phyloP scores from a whole-genome alignment of 2,113 vertebrate species.

The Percopsis transmontana region DNA sequence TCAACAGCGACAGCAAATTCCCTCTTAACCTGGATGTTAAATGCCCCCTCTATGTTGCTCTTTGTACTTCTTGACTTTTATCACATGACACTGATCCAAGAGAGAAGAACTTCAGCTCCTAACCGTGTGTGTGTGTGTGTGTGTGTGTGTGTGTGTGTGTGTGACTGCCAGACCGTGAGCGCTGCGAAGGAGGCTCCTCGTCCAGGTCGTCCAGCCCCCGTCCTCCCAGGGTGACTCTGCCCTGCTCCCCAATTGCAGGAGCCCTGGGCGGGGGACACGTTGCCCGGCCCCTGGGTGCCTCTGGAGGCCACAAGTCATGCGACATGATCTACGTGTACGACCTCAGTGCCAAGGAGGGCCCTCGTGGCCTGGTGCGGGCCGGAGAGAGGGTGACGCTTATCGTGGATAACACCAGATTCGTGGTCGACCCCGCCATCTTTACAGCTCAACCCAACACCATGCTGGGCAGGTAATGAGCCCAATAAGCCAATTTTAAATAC shows the following conservation, averaged over 20 bases:
- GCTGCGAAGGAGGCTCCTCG: slow-evolving; percentile 85
- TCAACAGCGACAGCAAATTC: too few species aligned
- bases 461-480: slow-evolving; percentile 88
- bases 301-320: slow-evolving; percentile 74
- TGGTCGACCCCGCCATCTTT: slow-evolving; percentile 95
- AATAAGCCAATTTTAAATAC: background rate
- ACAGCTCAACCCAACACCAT: slow-evolving; percentile 98
- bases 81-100: too few species aligned
- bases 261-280: slow-evolving; percentile 29
- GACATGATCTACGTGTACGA: slow-evolving; percentile 96
- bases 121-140: background rate
- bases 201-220: slow-evolving; percentile 78
- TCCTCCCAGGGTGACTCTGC: slow-evolving; percentile 51
- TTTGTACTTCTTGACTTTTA: too few species aligned
- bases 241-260: slow-evolving; percentile 48
- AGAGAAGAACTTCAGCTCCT: background rate
- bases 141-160: background rate
- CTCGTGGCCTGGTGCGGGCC: slow-evolving; percentile 80
- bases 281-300: slow-evolving; percentile 64
- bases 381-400: slow-evolving; percentile 93
- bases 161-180: slow-evolving; percentile 85
- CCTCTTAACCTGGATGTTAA: too few species aligned
- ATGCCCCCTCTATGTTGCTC: too few species aligned
- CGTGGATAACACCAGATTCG: slow-evolving; percentile 96
- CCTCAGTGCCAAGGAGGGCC: slow-evolving; percentile 84